Conservation (phyloP, 2,888 invertebrate genomes). For the Polia nebulosa region DNA sequence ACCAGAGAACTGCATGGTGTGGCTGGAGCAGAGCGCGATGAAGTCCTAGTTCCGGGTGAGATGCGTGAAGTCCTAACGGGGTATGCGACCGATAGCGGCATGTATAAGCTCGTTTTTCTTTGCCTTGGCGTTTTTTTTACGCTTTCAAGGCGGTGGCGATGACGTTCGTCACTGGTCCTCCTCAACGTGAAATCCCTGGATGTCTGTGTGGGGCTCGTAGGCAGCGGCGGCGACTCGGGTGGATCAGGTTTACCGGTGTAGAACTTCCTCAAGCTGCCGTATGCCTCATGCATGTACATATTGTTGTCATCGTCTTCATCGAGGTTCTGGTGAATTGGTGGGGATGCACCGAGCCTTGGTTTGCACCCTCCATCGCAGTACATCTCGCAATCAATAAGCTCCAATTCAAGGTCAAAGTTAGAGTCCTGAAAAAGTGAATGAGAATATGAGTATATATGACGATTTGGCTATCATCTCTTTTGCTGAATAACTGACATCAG, state of each 20-base stretch:
- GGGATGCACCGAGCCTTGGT: slow-evolving; percentile 83
- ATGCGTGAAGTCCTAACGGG: slow-evolving; percentile 80
- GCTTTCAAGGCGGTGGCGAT: slow-evolving; percentile 83
- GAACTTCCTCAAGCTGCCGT: slow-evolving; percentile 76
- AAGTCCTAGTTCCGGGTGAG: slow-evolving; percentile 90
- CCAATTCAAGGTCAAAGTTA: slow-evolving; percentile 82
- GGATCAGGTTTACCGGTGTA: slow-evolving; percentile 77
- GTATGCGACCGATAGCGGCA: slow-evolving; percentile 90
- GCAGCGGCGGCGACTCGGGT: slow-evolving; percentile 94
- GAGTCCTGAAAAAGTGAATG: slow-evolving; percentile 74
- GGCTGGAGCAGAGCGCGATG: slow-evolving; percentile 95
- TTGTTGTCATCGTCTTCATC: slow-evolving; percentile 76
- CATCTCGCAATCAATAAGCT: slow-evolving; percentile 85
- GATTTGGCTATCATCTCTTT: not conserved
- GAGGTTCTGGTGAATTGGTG: slow-evolving; percentile 77
- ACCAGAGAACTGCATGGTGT: slow-evolving; percentile 94
- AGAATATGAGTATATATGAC: not conserved
- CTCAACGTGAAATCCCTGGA: slow-evolving; percentile 94
- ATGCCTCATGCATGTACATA: slow-evolving; percentile 80
- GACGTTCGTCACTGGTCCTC: slow-evolving; percentile 90
- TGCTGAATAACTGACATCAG: not conserved
- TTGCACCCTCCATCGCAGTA: slow-evolving; percentile 85
- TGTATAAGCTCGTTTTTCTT: slow-evolving; percentile 93
- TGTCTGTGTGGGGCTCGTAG: slow-evolving; percentile 95
- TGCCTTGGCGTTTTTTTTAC: slow-evolving; percentile 79